phyloP scores from a whole-genome alignment of 2,797 vertebrate species.

The Miichthys miiuy region DNA sequence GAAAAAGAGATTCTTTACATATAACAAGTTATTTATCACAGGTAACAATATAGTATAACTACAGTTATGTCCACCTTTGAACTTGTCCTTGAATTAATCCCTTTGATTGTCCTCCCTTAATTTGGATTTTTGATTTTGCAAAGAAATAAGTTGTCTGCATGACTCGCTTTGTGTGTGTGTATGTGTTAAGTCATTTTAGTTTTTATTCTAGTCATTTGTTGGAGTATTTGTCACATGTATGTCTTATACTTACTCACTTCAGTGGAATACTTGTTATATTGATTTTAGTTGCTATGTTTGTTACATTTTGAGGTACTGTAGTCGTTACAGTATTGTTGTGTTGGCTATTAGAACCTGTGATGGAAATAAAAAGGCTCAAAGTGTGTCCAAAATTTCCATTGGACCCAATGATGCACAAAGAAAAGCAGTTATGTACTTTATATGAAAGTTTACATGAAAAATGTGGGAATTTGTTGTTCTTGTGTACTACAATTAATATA shows the following conservation, averaged over 20 bases:
- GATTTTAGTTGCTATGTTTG: conserved; percentile 36
- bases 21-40: conserved; percentile 29
- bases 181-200: conserved; percentile 27
- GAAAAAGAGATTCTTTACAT: conserved; percentile 50
- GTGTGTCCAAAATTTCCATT: conserved; percentile 40
- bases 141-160: conserved; percentile 53
- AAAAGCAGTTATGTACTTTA: conserved; percentile 39
- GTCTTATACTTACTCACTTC: conserved; percentile 42
- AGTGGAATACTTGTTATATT: conserved; percentile 35
- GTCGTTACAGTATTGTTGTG: conserved; percentile 55
- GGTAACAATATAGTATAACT: conserved; percentile 13
- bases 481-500: conserved; percentile 66
- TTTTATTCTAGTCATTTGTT: conserved; percentile 39
- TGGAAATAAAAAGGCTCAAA: conserved; percentile 49
- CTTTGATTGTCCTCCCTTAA: conserved; percentile 19
- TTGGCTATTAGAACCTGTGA: conserved; percentile 38
- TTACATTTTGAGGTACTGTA: conserved; percentile 55
- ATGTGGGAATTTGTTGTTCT: conserved; percentile 50
- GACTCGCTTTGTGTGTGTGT: conserved; percentile 48
- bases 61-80: conserved; percentile 26
- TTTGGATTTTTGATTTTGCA: conserved; percentile 1
- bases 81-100: neutral
- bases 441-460: conserved; percentile 50
- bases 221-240: conserved; percentile 21
- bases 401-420: conserved; percentile 52